Conservation (phyloP, 2,888 invertebrate genomes). For the Leucozona laternaria region DNA sequence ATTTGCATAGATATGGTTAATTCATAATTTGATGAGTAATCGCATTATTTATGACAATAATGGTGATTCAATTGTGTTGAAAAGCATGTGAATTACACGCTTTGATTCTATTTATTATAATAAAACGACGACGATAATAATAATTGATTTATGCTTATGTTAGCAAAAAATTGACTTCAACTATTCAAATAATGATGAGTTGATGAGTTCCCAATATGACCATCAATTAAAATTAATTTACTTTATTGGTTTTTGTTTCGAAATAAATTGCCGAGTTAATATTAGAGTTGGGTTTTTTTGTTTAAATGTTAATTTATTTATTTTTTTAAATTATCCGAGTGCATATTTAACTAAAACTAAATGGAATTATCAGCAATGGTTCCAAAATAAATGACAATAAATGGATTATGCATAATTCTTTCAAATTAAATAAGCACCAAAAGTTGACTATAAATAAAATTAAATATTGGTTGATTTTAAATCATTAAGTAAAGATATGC, state of each 20-base stretch:
- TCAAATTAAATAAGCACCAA: neutral
- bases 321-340: neutral
- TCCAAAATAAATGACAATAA: neutral
- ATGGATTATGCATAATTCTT: neutral
- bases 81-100: neutral
- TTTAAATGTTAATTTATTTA: neutral
- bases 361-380: neutral
- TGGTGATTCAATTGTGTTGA: slow-evolving; percentile 18
- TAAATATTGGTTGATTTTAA: too few species aligned
- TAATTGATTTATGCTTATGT: slow-evolving; percentile 30
- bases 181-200: neutral
- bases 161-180: neutral
- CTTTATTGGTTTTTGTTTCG: slow-evolving; percentile 3
- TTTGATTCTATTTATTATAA: neutral
- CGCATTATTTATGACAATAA: slow-evolving; percentile 41
- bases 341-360: neutral
- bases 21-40: slow-evolving; percentile 37
- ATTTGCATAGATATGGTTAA: slow-evolving; percentile 28
- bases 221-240: neutral
- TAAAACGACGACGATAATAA: neutral
- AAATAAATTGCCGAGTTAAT: neutral
- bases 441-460: too few species aligned
- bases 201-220: neutral
- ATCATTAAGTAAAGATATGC: too few species aligned
- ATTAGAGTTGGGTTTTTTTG: neutral